These are phyloP conservation scores for rat (Rattus norvegicus) DNA, from an alignment of 2,113 vertebrate species.

Conservation along the genomic window DNA sequence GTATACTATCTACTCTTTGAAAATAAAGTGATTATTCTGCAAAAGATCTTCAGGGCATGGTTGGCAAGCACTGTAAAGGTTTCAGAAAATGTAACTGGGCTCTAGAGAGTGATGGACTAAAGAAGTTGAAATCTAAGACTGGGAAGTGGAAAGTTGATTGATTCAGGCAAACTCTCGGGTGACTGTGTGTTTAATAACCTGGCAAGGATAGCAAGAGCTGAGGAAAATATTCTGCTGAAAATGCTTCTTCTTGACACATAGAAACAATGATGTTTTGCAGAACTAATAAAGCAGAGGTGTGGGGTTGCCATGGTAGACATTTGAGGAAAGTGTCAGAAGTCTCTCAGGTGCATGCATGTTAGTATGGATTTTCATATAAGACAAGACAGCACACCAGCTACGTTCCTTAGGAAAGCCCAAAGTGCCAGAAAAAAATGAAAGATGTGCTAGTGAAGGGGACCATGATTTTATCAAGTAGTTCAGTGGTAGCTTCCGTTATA, in stretches of 20 bases:
- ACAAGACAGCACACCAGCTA: background rate
- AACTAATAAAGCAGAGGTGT: conserved; percentile 36
- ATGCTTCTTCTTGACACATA: background rate
- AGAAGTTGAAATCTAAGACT: conserved; percentile 12
- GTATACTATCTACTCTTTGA: background rate
- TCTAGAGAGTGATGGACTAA: conserved; percentile 3
- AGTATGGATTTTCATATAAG: background rate
- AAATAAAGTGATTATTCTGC: conserved; percentile 6
- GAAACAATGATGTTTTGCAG: conserved; percentile 9
- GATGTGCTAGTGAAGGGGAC: background rate
- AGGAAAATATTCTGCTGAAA: background rate
- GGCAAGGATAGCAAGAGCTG: background rate
- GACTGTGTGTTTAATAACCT: conserved; percentile 5
- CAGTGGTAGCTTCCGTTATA: background rate
- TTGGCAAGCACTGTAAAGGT: background rate
- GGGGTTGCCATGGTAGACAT: background rate
- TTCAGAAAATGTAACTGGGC: background rate
- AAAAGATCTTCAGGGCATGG: background rate
- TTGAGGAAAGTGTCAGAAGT: conserved; percentile 23
- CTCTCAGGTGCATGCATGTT: background rate
- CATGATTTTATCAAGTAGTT: background rate
- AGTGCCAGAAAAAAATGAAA: background rate
- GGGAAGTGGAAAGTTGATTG: background rate
- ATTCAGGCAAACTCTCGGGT: background rate
- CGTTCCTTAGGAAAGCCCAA: background rate